phyloP scores from a whole-genome alignment of 2,797 vertebrate genomes.

The Myoxocephalus aenaeus region DNA sequence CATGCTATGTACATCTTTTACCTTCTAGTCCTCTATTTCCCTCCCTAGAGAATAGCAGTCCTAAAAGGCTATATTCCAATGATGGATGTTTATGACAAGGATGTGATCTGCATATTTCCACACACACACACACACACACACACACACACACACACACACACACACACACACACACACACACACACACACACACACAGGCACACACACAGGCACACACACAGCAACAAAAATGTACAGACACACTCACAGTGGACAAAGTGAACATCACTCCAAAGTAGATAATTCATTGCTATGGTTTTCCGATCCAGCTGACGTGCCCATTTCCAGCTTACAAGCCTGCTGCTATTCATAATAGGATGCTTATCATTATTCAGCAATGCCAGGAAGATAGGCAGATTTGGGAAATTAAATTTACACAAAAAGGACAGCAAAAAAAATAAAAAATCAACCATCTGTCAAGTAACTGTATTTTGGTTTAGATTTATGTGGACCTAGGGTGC shows the following conservation, averaged over 20 bases:
- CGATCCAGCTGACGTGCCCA: conserved; percentile 58
- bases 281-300: conserved; percentile 62
- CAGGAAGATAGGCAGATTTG: conserved; percentile 53
- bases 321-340: conserved; percentile 44
- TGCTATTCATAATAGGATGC: conserved; percentile 60
- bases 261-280: conserved; percentile 58
- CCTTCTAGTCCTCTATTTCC: conserved; percentile 37
- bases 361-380: conserved; percentile 54
- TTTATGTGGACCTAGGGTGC: not conserved
- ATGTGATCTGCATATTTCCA: conserved; percentile 65
- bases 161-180: not conserved
- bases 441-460: conserved; percentile 56
- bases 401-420: conserved; percentile 58
- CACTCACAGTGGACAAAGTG: conserved; percentile 25
- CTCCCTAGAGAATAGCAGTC: conserved; percentile 39
- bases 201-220: too few species aligned
- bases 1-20: conserved; percentile 19
- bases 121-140: too few species aligned
- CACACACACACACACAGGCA: too few species aligned
- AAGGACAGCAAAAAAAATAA: conserved; percentile 35
- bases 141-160: too few species aligned
- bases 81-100: conserved; percentile 71
- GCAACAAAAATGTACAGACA: conserved; percentile 22
- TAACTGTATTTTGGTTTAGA: conserved; percentile 20
- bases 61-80: conserved; percentile 60